Base-by-base conservation (phyloP, 1,140 invertebrate species). In the Trypoxylus dichotomus region DNA sequence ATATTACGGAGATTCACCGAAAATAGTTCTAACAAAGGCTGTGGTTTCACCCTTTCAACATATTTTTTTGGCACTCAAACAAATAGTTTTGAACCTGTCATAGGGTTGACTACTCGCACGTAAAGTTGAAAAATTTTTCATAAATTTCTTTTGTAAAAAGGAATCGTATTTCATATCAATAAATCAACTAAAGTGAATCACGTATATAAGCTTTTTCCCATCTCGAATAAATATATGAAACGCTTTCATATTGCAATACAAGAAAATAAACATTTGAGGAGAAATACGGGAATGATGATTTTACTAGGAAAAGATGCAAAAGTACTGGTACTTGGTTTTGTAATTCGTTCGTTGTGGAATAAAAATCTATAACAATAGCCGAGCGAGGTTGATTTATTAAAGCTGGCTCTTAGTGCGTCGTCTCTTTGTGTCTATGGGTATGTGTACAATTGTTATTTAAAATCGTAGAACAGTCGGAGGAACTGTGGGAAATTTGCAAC, bases 381-480 rank as follows among this genome's bases (percentile, higher is more conserved):
- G 60, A 68, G 60, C 7, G 60, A 68, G 60, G 60, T 68, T 68
- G 60, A 27, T 21, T 68, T 68, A 68, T 68, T 68, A 68, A 29
- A 24, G 27, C 3, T 68, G 24, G 60, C 27, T 29, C 60, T 68
- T 68, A n/a, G 47, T 54, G 47, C 47, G 15, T 68, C 60, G 60
- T 15, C 60, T 68, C 32, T 2, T 8, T 37, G 32, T 37, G 32
- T 37, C 32, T 37, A 8, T 37, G 8, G 3, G 60, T 68, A 68
- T 27, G 21, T 3, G 60, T 29, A 15, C 19, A 29, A 68, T 68
- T 68, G 27, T 68, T 24, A 68, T 24, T 21, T 68, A 68, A 68
- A 54, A 68, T 27, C 25, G 11, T 8, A 24, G 11, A 25, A 68
- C 10, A 27, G 27, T 24, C 60, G 27, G 24, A 29, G 27, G 24